A percentile compares a stretch with the other conserved stretches of the same genome.
phyloP scores from a whole-genome alignment of 2,113 vertebrate genomes.

The Axis porcinus region DNA sequence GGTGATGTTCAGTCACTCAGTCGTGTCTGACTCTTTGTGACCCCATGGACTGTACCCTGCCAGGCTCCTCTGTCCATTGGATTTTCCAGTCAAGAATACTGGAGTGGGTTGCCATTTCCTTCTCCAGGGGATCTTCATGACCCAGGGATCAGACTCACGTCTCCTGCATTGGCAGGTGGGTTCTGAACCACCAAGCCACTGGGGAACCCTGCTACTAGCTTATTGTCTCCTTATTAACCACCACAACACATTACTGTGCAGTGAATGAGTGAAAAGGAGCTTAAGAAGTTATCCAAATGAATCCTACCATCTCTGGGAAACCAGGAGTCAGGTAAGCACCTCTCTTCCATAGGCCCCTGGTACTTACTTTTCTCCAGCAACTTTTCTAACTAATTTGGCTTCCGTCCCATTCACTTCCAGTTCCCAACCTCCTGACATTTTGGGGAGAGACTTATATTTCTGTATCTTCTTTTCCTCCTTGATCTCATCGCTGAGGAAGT shows the following conservation, averaged over 20 bases:
- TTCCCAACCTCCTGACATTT: conserved; percentile 94
- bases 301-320: neutral
- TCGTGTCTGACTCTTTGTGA: neutral
- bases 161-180: neutral
- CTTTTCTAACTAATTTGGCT: conserved; percentile 85
- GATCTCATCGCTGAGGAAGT: conserved; percentile 93
- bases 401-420: conserved; percentile 92
- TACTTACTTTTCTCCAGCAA: conserved; percentile 90
- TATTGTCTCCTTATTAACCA: neutral
- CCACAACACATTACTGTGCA: neutral
- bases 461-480: conserved; percentile 95
- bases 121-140: too few species aligned
- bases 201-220: neutral
- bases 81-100: neutral
- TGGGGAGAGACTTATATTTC: conserved; percentile 90
- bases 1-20: neutral
- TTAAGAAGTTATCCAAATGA: neutral
- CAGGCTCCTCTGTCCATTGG: neutral
- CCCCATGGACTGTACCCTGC: neutral
- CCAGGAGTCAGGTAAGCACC: neutral
- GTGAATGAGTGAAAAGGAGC: neutral
- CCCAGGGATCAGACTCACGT: neutral
- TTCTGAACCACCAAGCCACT: neutral
- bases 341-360: neutral
- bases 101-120: neutral